Conservation (phyloP, 2,888 invertebrate species). For the Tenthredo amoena region DNA sequence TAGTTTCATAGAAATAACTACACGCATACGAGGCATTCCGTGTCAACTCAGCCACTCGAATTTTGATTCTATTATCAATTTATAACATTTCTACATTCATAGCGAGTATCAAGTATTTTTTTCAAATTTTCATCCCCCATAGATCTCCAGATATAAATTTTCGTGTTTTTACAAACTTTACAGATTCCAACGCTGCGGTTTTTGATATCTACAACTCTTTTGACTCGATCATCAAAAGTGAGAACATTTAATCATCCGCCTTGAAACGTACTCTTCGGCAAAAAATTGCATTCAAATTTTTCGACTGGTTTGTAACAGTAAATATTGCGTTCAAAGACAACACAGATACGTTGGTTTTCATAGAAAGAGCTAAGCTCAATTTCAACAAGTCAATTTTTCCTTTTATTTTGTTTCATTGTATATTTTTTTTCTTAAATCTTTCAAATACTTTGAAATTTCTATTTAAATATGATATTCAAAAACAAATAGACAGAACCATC, state of each 20-base stretch:
- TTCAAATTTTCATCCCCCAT: neutral
- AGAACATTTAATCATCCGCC: neutral
- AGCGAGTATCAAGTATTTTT: neutral
- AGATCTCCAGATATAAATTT: neutral
- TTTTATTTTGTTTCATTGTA: neutral
- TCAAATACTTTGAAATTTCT: too few species aligned
- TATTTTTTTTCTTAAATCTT: neutral
- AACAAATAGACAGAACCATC: too few species aligned
- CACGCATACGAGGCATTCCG: neutral
- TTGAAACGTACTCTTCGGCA: neutral
- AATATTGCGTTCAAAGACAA: neutral
- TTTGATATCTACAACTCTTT: neutral
- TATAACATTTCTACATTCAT: neutral
- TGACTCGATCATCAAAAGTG: neutral
- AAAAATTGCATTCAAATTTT: neutral
- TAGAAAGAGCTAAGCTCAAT: neutral
- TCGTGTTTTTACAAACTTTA: neutral
- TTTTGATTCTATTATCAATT: neutral
- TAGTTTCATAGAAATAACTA: neutral
- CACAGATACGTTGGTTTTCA: neutral
- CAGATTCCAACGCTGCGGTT: neutral
- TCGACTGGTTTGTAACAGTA: neutral
- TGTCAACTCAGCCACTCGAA: neutral
- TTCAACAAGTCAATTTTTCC: neutral
- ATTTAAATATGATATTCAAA: too few species aligned